Conservation (phyloP, 2,888 invertebrate genomes). For the Pandemis heparana region DNA sequence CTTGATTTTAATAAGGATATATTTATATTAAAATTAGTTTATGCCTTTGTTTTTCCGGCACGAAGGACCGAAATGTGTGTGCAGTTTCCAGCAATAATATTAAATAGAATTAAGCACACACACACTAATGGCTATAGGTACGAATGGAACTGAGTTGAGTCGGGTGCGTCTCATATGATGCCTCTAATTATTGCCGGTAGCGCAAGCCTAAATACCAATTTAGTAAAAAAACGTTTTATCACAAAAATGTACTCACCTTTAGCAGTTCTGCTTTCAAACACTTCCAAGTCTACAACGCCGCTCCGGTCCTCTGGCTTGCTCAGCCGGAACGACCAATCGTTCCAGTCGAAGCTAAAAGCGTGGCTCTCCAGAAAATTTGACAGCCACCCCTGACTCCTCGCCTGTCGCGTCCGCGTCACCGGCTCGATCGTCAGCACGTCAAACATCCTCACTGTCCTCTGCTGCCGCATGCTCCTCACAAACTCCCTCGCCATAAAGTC, state of each 20-base stretch:
- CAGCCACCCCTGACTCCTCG: conserved; percentile 68
- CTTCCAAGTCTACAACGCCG: conserved; percentile 79
- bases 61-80: no score
- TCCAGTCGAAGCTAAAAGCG: conserved; percentile 84
- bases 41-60: no score
- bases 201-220: no score
- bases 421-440: conserved; percentile 85
- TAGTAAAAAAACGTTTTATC: no score
- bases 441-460: conserved; percentile 82
- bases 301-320: conserved; percentile 76
- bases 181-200: no score
- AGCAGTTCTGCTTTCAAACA: conserved; percentile 76
- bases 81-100: no score
- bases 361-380: conserved; percentile 80
- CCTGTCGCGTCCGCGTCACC: conserved; percentile 66
- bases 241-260: conserved; percentile 64
- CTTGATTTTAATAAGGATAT: background rate
- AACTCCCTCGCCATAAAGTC: conserved; percentile 81
- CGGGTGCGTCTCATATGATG: no score
- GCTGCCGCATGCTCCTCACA: conserved; percentile 79
- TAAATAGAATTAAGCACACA: no score
- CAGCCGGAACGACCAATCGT: conserved; percentile 81
- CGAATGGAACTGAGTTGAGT: no score
- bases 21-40: background rate
- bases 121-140: no score